phyloP scores from a whole-genome alignment of 2,888 invertebrate species.

The Nebria brevicollis region DNA sequence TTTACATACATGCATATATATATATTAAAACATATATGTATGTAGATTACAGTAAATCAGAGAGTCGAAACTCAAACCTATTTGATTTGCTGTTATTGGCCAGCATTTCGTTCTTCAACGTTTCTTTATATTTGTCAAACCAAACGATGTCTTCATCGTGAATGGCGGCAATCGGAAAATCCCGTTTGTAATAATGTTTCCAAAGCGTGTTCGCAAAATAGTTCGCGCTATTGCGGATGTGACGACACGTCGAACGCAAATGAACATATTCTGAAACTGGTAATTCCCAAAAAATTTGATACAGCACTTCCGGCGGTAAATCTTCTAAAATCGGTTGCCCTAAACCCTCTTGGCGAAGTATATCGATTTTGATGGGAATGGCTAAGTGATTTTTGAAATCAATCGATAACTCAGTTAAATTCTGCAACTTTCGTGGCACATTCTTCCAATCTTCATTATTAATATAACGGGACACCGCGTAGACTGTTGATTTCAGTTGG shows the following conservation, averaged over 20 bases:
- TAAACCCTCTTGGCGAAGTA: constrained; percentile 48
- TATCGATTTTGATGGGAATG: constrained; percentile 55
- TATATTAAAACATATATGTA: neutral
- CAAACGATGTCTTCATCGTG: constrained; percentile 13
- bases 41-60: neutral
- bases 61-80: neutral
- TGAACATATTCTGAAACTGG: constrained; percentile 31
- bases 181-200: constrained; percentile 31
- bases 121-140: constrained; percentile 22
- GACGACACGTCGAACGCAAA: constrained; percentile 23
- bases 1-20: neutral
- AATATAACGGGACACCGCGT: constrained; percentile 56
- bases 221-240: constrained; percentile 19
- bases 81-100: neutral
- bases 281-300: constrained; percentile 48
- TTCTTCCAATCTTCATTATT: constrained; percentile 34
- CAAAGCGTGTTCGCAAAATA: constrained; percentile 32
- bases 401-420: constrained; percentile 56
- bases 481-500: constrained; percentile 42
- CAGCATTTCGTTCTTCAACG: constrained; percentile 5
- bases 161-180: constrained; percentile 19
- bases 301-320: constrained; percentile 50
- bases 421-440: constrained; percentile 53
- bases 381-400: constrained; percentile 57
- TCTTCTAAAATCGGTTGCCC: constrained; percentile 34